phyloP scores from a whole-genome alignment of 2,888 invertebrate genomes.

The Cyclophora albipunctata region DNA sequence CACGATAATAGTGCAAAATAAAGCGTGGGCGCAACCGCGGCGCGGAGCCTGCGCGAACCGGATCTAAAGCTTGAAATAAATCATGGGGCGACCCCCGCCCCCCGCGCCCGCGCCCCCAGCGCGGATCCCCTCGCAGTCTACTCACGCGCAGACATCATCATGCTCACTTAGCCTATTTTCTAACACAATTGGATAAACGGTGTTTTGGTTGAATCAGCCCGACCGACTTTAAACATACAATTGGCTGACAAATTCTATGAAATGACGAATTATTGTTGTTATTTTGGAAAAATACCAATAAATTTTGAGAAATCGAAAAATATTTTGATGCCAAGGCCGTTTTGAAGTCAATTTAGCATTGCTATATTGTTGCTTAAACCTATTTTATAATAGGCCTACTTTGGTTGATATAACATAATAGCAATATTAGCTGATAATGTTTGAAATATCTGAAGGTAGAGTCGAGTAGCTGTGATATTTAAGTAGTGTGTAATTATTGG shows the following conservation, averaged over 20 bases:
- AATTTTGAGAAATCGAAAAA: too few species aligned
- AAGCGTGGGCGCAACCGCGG: conserved; percentile 56
- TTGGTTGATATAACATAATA: too few species aligned
- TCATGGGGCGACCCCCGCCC: conserved; percentile 41
- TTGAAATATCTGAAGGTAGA: too few species aligned
- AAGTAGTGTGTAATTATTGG: too few species aligned
- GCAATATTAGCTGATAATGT: too few species aligned
- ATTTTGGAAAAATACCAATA: too few species aligned
- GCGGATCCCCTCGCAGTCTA: conserved; percentile 11
- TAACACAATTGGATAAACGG: conserved; percentile 19
- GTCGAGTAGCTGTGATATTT: too few species aligned
- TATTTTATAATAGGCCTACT: too few species aligned
- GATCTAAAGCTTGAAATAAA: conserved; percentile 64
- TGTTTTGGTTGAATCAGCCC: conserved; percentile 17
- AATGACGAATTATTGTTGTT: too few species aligned
- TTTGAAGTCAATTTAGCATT: too few species aligned
- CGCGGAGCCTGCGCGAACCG: conserved; percentile 48
- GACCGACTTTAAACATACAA: conserved; percentile 9
- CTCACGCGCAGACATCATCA: conserved; percentile 20
- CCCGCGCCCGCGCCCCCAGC: conserved; percentile 14
- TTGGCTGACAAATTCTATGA: not conserved
- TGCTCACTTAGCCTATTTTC: conserved; percentile 20
- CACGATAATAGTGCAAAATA: conserved; percentile 59
- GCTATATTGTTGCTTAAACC: too few species aligned
- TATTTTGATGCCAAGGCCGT: too few species aligned